phyloP scores from a whole-genome alignment of 2,113 vertebrate genomes.

The Xiphias gladius region DNA sequence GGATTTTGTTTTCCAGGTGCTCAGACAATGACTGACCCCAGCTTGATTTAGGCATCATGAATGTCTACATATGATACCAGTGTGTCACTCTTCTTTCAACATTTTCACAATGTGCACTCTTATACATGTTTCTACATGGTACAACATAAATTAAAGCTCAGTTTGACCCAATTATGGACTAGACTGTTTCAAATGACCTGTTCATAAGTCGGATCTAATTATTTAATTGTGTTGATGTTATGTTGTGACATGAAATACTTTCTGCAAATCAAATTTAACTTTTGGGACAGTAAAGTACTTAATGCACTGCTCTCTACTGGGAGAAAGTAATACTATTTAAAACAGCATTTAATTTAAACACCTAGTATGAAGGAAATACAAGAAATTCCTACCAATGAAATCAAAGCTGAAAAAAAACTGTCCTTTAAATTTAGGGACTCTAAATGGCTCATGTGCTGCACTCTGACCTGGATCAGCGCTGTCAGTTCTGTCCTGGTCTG shows the following conservation, averaged over 20 bases:
- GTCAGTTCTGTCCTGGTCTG: slow-evolving; percentile 84
- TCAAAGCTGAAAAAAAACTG: no score
- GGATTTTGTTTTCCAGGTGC: neutral
- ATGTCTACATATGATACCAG: neutral
- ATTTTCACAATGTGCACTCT: neutral
- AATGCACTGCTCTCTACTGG: no score
- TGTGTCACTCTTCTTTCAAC: neutral
- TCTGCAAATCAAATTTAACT: no score
- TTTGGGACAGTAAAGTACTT: no score
- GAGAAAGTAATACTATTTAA: no score
- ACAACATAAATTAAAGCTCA: neutral
- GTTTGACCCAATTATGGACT: neutral
- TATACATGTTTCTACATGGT: neutral
- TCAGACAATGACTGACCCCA: neutral
- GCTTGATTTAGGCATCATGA: neutral
- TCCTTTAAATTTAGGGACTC: neutral
- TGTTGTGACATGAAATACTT: no score
- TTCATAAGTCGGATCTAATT: neutral
- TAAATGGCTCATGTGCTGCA: neutral
- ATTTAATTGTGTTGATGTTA: no score
- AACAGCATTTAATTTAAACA: no score
- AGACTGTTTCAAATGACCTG: neutral
- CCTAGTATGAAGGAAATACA: no score
- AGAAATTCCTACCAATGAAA: no score
- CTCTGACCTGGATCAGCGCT: slow-evolving; percentile 70